phyloP scores from a whole-genome alignment of 1,140 invertebrate genomes.

The Neuroterus valhalla region DNA sequence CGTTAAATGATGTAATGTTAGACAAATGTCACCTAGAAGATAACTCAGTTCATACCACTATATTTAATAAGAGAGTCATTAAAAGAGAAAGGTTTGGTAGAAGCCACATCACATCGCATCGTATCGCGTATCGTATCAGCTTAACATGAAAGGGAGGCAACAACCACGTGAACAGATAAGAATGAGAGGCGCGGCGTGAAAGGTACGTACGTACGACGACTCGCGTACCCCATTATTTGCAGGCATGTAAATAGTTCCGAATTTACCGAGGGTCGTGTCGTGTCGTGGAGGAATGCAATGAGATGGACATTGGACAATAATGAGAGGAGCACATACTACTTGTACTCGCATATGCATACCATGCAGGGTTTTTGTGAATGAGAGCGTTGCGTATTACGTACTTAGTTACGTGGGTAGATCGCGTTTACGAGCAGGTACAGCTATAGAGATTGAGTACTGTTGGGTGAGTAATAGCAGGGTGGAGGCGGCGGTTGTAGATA shows the following conservation, averaged over 20 bases:
- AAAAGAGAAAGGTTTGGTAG: slow-evolving; percentile 21
- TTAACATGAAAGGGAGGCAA: background rate
- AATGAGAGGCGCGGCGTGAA: slow-evolving; percentile 19
- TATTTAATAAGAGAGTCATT: too few relatives aligned
- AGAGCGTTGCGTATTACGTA: slow-evolving; percentile 7
- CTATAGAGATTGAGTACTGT: slow-evolving; percentile 24
- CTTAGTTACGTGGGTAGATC: background rate
- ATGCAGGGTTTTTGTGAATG: slow-evolving; percentile 1
- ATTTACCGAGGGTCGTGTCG: background rate
- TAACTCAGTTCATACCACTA: background rate
- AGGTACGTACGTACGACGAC: too few relatives aligned
- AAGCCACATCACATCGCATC: slow-evolving; percentile 21
- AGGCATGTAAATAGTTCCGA: background rate
- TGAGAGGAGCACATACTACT: too few relatives aligned
- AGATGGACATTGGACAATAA: background rate
- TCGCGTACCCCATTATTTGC: slow-evolving; percentile 8
- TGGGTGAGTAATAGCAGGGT: slow-evolving; percentile 17
- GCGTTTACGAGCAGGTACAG: slow-evolving; percentile 22
- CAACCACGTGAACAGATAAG: slow-evolving; percentile 12
- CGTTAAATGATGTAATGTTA: background rate
- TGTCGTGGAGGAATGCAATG: background rate
- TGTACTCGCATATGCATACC: background rate
- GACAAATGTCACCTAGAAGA: background rate
- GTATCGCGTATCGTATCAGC: too few relatives aligned
- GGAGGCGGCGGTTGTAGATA: slow-evolving; percentile 29